Percentiles rank a stretch among this genome's conserved stretches.
Conservation (phyloP, 1,140 invertebrate genomes). For the Heliconius himera region DNA sequence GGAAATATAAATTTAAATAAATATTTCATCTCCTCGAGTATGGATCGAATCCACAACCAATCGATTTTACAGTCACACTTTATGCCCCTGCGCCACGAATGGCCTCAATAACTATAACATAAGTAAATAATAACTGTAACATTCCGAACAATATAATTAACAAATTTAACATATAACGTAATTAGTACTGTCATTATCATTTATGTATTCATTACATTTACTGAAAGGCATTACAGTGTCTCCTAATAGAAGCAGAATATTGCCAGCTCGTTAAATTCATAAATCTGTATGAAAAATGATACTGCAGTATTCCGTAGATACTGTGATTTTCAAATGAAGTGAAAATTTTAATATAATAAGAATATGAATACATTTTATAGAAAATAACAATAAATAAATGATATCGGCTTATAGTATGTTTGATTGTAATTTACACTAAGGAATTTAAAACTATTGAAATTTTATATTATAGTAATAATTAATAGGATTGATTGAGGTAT, state of each 20-base stretch:
- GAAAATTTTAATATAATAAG: not conserved
- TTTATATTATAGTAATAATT: too few relatives aligned
- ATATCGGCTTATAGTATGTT: not conserved
- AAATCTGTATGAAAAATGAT: conserved; percentile 6
- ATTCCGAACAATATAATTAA: too few relatives aligned
- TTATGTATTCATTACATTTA: conserved; percentile 1
- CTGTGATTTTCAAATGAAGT: conserved; percentile 11
- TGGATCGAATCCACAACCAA: too few relatives aligned
- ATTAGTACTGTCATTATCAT: conserved; percentile 1
- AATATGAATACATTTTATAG: not conserved
- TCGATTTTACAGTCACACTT: too few relatives aligned
- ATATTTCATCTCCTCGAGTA: too few relatives aligned
- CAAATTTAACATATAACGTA: not conserved
- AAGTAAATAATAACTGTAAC: too few relatives aligned
- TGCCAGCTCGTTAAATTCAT: conserved; percentile 12
- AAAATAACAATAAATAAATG: not conserved
- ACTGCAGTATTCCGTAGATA: conserved; percentile 4
- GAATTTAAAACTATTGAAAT: too few relatives aligned
- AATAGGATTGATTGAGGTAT: too few relatives aligned
- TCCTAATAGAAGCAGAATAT: conserved; percentile 9
- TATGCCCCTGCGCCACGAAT: too few relatives aligned
- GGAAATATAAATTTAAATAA: too few relatives aligned
- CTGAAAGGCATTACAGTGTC: not conserved
- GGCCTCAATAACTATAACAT: too few relatives aligned
- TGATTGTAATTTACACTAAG: not conserved